Evolutionary conservation across 2,888 invertebrate genomes (phyloP).

Genomic region (Siphonodentalium dalli): DNA sequence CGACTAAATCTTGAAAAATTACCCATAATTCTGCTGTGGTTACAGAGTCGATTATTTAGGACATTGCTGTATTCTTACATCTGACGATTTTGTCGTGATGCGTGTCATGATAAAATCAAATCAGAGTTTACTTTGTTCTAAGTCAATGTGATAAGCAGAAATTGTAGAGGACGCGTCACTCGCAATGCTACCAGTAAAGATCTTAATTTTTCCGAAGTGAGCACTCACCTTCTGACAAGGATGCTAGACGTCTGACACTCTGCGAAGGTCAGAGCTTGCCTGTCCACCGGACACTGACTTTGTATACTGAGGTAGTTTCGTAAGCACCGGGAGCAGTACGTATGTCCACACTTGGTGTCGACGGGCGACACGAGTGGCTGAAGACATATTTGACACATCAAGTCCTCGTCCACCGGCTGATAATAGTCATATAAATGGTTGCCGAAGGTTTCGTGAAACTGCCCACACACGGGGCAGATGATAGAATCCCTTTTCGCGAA

Average conservation of each 20-base stretch:
- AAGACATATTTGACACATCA: slow-evolving; percentile 67
- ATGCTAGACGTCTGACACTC: slow-evolving; percentile 65
- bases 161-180: too few relatives aligned
- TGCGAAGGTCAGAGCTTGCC: slow-evolving; percentile 58
- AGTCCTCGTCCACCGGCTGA: slow-evolving; percentile 66
- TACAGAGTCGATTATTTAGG: too few relatives aligned
- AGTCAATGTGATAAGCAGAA: too few relatives aligned
- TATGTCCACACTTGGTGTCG: slow-evolving; percentile 65
- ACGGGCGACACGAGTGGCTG: slow-evolving; percentile 67
- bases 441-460: slow-evolving; percentile 55
- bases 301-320: slow-evolving; percentile 63
- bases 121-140: too few relatives aligned
- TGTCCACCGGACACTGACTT: slow-evolving; percentile 65
- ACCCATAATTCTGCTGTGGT: too few relatives aligned
- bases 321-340: slow-evolving; percentile 61
- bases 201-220: too few relatives aligned
- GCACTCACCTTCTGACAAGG: slow-evolving; percentile 64
- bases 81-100: too few relatives aligned
- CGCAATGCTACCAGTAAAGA: too few relatives aligned
- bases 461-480: slow-evolving; percentile 58
- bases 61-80: too few relatives aligned
- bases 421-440: slow-evolving; percentile 67
- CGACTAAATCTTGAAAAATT: too few relatives aligned
- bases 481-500: too few relatives aligned
- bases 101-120: too few relatives aligned